Evolutionary conservation across 2,888 invertebrate genomes (phyloP).

Genomic region (Cremastinae sp.): DNA sequence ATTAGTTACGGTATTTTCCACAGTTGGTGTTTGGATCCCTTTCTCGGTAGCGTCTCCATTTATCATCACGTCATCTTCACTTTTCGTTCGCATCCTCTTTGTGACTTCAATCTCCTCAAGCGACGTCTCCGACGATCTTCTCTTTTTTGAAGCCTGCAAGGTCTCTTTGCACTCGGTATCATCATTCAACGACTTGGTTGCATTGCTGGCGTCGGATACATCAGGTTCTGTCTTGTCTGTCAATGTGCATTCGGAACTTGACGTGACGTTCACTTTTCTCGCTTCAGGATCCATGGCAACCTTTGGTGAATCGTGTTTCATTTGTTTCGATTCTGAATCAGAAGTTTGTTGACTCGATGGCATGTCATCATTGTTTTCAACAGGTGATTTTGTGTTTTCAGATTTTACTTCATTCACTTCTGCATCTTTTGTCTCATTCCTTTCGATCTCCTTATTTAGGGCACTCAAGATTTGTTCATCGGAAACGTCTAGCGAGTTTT

Average conservation of each 20-base stretch:
- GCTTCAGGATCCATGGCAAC: constrained; percentile 19
- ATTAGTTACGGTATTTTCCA: constrained; percentile 48
- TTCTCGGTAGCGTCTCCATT: constrained; percentile 11
- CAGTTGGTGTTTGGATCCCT: constrained; percentile 15
- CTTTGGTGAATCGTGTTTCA: constrained; percentile 1
- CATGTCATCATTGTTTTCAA: neutral
- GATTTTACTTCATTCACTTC: neutral
- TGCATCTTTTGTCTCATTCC: neutral
- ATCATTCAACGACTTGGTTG: constrained; percentile 5
- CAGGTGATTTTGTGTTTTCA: neutral
- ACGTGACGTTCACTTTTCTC: constrained; percentile 11
- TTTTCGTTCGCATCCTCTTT: constrained; percentile 36
- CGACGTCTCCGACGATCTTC: constrained; percentile 27
- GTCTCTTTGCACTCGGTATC: constrained; percentile 9
- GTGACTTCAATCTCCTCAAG: constrained; percentile 54
- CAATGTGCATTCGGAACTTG: neutral
- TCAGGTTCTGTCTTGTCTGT: constrained; percentile 9
- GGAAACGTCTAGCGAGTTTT: neutral
- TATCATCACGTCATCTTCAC: constrained; percentile 19
- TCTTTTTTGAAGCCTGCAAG: constrained; percentile 40
- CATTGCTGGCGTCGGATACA: neutral
- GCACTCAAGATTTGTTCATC: neutral
- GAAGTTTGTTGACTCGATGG: neutral
- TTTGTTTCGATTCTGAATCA: neutral
- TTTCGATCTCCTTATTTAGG: neutral